Percentiles rank a stretch among this genome's conserved stretches.
phyloP scores from a whole-genome alignment of 2,113 vertebrate species.

The Anser cygnoides region DNA sequence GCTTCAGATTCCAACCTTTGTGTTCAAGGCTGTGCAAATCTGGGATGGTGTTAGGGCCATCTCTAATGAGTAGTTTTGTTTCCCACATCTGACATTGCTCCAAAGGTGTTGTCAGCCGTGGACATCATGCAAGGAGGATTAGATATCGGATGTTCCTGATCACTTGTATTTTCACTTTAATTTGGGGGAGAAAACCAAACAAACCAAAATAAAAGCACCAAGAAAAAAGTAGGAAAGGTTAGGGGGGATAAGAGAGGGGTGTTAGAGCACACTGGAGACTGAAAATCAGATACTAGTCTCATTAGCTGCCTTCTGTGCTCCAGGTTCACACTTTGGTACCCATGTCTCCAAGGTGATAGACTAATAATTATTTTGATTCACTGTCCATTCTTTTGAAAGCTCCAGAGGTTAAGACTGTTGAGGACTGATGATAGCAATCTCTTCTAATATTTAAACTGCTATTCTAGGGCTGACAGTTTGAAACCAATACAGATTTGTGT shows the following conservation, averaged over 20 bases:
- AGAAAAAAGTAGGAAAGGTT: neutral
- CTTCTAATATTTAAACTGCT: slow-evolving; percentile 64
- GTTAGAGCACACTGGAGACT: neutral
- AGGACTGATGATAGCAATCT: slow-evolving; percentile 46
- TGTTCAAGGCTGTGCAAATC: neutral
- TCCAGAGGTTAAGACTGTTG: slow-evolving; percentile 47
- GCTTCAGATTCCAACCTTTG: accelerated
- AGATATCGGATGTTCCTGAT: neutral
- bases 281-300: neutral
- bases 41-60: neutral
- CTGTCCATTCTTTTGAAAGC: slow-evolving; percentile 33
- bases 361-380: slow-evolving; percentile 54
- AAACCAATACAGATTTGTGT: slow-evolving; percentile 35
- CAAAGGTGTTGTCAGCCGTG: neutral
- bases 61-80: neutral
- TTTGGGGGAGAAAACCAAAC: neutral
- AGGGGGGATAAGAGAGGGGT: neutral
- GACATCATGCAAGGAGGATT: neutral
- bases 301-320: slow-evolving; percentile 2
- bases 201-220: neutral
- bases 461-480: slow-evolving; percentile 31
- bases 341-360: slow-evolving; percentile 16
- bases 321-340: neutral
- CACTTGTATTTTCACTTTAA: slow-evolving; percentile 19
- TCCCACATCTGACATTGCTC: neutral